Evolutionary conservation across 2,797 vertebrate species (phyloP).

Genomic region (Lagocephalus sceleratus): DNA sequence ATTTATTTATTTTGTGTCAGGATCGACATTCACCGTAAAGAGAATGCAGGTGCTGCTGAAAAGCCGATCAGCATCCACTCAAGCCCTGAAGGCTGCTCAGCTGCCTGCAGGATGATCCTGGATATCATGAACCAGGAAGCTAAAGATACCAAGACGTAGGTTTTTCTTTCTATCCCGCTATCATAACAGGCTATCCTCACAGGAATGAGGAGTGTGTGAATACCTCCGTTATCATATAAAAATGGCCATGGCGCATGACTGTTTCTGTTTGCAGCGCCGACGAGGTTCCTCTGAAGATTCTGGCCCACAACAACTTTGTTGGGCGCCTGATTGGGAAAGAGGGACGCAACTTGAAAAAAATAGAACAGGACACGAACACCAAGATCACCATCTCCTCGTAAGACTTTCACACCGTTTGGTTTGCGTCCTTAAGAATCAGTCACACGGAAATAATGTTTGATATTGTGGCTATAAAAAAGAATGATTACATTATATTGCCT

Average conservation of each 20-base stretch:
- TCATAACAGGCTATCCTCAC: too few species aligned
- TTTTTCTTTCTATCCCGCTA: not conserved
- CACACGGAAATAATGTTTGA: not conserved
- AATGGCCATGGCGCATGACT: too few species aligned
- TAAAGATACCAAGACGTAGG: slow-evolving; percentile 95
- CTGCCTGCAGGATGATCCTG: slow-evolving; percentile 92
- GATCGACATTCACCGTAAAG: slow-evolving; percentile 93
- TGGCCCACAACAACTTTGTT: slow-evolving; percentile 96
- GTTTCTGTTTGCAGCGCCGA: slow-evolving; percentile 75
- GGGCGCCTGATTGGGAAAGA: slow-evolving; percentile 94
- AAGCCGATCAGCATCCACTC: slow-evolving; percentile 97
- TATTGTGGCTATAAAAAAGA: too few species aligned
- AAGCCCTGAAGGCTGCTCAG: slow-evolving; percentile 89
- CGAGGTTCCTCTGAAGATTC: slow-evolving; percentile 90
- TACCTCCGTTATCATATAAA: too few species aligned
- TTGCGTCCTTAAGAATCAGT: not conserved
- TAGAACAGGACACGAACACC: slow-evolving; percentile 94
- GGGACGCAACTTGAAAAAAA: slow-evolving; percentile 92
- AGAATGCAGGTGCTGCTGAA: slow-evolving; percentile 90
- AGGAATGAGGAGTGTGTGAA: too few species aligned
- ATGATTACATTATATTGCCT: too few species aligned
- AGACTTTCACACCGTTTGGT: slow-evolving; percentile 47
- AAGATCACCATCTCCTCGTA: slow-evolving; percentile 98
- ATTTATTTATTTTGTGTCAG: slow-evolving; percentile 51
- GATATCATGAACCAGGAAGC: slow-evolving; percentile 98